Base-by-base conservation (phyloP, 2,113 vertebrate species). In the Theristicus caerulescens region DNA sequence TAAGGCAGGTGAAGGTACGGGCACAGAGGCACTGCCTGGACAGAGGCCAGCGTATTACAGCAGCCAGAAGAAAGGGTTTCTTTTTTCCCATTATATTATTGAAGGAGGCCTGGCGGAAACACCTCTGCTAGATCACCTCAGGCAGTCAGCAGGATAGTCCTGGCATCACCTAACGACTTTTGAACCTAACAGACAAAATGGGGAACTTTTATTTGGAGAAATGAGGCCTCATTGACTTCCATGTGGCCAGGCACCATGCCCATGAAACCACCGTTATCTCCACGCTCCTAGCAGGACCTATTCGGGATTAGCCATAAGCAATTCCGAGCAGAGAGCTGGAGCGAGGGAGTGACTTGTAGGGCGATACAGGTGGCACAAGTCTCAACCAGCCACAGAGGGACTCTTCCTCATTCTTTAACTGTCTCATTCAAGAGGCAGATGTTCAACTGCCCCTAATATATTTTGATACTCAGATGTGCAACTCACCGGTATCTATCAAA, bases 1-100 rank as follows among this genome's bases (percentile, higher is more conserved):
- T 26, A 66, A 73, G 0, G 4, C 13, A n/a, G 27, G 74, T 26
- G 66, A 69, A 72, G 40, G 61, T n/a, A 59, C 0, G 0, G 66
- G 40, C 54, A 42, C 46, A 84, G 55, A 42, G 54, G 44, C 58
- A 69, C 54, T 31, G 54, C 42, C n/a, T 72, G 51, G 55, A 44
- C 64, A 89, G 49, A 64, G n/a, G 42, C 25, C 40, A 57, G 44
- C 0, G 2, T 8, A n/a, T 18, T 61, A 44, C 44, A 65, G 66
- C 74, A 92, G 82, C n/a, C 64, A 77, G 25, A 90, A 86, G 25
- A 47, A 69, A 67, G 9, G 7, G 11, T 24, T 77, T 88, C 26
- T 36, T 55, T 62, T 57, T 70, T 25, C 16, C 17, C 11, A 1
- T 31, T 52, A 54, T 3, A 72, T 52, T 54, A 29, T 66, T 66